Conservation (phyloP, 2,797 vertebrate genomes). For the Sebastiscus albofasciatus region DNA sequence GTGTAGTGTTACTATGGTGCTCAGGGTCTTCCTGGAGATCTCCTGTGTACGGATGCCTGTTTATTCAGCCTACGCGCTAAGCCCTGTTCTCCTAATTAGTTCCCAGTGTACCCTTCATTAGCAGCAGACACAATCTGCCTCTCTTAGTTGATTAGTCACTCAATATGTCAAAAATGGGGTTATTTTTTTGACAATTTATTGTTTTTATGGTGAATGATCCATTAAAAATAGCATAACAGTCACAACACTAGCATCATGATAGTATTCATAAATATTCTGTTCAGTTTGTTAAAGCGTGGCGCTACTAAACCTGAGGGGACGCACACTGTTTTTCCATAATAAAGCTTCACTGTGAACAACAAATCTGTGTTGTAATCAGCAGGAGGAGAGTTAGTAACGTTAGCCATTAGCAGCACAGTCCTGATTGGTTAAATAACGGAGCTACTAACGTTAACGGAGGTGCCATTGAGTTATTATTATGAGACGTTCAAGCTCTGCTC, state of each 20-base stretch:
- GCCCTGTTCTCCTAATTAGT: constrained; percentile 62
- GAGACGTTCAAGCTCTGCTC: no score
- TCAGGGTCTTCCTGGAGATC: constrained; percentile 52
- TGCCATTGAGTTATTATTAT: no score
- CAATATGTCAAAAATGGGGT: neutral
- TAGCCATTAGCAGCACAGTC: no score
- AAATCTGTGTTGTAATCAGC: no score
- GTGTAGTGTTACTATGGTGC: constrained; percentile 64
- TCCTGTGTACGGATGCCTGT: constrained; percentile 50
- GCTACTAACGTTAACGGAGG: no score
- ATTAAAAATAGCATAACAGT: neutral
- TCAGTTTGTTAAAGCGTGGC: no score
- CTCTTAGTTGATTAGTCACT: neutral
- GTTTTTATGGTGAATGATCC: neutral
- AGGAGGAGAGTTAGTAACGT: no score
- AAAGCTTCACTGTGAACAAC: no score
- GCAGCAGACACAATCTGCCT: constrained; percentile 30
- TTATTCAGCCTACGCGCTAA: constrained; percentile 48
- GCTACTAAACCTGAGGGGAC: no score
- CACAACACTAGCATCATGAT: neutral
- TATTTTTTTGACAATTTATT: neutral
- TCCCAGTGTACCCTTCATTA: constrained; percentile 43
- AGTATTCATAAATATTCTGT: neutral
- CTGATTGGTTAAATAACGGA: no score
- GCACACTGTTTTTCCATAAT: no score